Base-by-base conservation (phyloP, 2,797 vertebrate species). In the Corythornis leucogaster region DNA sequence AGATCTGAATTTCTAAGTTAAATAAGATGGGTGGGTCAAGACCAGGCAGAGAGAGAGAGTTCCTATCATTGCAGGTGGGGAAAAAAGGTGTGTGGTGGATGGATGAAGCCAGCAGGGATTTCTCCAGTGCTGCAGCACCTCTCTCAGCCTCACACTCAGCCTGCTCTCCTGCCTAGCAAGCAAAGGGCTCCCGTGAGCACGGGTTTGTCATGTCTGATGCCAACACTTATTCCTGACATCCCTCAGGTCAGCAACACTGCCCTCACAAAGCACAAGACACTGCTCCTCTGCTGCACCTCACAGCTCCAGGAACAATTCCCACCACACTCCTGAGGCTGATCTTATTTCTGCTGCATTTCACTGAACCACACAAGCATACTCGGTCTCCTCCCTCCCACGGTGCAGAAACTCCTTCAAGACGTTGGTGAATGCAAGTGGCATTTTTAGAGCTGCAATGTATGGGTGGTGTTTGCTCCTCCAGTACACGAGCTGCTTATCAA, bases 351-450 rank as follows among this genome's bases (percentile, higher is more conserved):
- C 83, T 74, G 64, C 14, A 2, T 46, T 82, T 81, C 53, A 74
- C 30, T 58, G 76, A 91, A 54, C 88, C 76, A 63, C 69, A 85
- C 43, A 89, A 90, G 94, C 87, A 78, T 83, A 55, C 83, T 96
- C 64, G 78, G 95, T 97, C 89, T 89, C 53, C 79, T 79, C 79
- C 89, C 81, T 89, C 73, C 76, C 84, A 28, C 82, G 43, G 74
- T 31, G 38, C 81, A 88, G 89, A 92, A 96, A 96, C 84, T 89
- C 31, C 59, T 94, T 69, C 35, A 92, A 96, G 94, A 94, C 19
- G 25, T 95, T 89, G 96, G 92, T 93, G 97, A 97, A 94, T 4
- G 48, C 91, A 90, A 97, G 79, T 87, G 92, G 85, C 95, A 89
- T 94, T 92, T 96, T 78, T 93, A 94, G 97, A 96, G 94, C 90